Evolutionary conservation across 2,888 invertebrate genomes (phyloP).

Genomic region (Epirrhoe alternata): DNA sequence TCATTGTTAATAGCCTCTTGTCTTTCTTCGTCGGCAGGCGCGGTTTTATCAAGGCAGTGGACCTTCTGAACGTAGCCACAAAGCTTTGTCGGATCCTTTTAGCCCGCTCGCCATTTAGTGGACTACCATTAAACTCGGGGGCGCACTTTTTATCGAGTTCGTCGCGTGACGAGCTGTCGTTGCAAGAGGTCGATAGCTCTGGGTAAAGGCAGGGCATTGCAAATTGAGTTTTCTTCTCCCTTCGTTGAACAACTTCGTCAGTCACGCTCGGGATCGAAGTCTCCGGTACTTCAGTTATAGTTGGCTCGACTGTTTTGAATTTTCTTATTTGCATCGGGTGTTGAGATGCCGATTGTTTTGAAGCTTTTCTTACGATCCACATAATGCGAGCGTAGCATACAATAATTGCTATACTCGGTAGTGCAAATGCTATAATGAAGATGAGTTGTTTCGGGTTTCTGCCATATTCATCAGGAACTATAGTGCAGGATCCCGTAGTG

Average conservation of each 20-base stretch:
- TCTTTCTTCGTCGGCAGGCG: slow-evolving; percentile 91
- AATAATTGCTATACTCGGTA: slow-evolving; percentile 93
- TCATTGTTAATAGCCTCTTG: slow-evolving; percentile 92
- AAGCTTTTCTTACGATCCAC: slow-evolving; percentile 90
- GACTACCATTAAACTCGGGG: slow-evolving; percentile 52
- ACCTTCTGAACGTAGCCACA: slow-evolving; percentile 65
- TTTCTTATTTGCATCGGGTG: slow-evolving; percentile 55
- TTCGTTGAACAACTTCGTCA: slow-evolving; percentile 34
- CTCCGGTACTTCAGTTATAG: slow-evolving; percentile 55
- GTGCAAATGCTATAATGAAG: slow-evolving; percentile 92
- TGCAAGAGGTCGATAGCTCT: slow-evolving; percentile 60
- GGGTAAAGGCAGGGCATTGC: slow-evolving; percentile 51
- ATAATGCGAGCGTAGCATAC: slow-evolving; percentile 93
- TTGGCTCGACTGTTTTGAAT: slow-evolving; percentile 61
- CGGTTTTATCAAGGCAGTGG: slow-evolving; percentile 72
- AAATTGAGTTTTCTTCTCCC: slow-evolving; percentile 33
- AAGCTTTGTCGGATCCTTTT: slow-evolving; percentile 60
- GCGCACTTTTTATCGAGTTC: slow-evolving; percentile 64
- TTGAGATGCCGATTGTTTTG: slow-evolving; percentile 85
- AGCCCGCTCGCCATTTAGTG: slow-evolving; percentile 52
- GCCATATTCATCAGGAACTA: slow-evolving; percentile 87
- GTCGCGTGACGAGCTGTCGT: slow-evolving; percentile 55
- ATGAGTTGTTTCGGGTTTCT: slow-evolving; percentile 91
- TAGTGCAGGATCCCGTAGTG: slow-evolving; percentile 91
- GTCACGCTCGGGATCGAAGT: slow-evolving; percentile 44